These are phyloP conservation scores for Bilobella aurantiaca DNA, from an alignment of 1,140 invertebrate genomes.

Conservation along the genomic window DNA sequence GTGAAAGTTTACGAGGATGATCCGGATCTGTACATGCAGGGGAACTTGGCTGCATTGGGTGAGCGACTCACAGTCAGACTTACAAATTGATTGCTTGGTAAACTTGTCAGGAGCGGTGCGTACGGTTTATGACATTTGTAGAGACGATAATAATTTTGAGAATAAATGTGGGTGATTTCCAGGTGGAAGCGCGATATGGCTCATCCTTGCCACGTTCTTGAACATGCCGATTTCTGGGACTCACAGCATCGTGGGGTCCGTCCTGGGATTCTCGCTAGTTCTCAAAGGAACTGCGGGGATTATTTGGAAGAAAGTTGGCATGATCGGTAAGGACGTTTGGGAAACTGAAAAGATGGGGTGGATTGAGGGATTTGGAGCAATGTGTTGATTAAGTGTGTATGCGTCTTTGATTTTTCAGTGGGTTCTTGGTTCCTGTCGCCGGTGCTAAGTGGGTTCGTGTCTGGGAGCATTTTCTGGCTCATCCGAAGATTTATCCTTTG, in stretches of 20 bases:
- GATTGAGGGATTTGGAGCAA: too few species aligned
- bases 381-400: too few species aligned
- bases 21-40: slow-evolving; percentile 79
- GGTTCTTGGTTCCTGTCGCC: slow-evolving; percentile 98
- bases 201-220: slow-evolving; percentile 85
- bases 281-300: slow-evolving; percentile 76
- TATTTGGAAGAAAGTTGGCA: slow-evolving; percentile 65
- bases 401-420: too few species aligned
- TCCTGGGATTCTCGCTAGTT: slow-evolving; percentile 93
- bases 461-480: too few species aligned
- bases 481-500: slow-evolving; percentile 69
- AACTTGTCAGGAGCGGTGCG: too few species aligned
- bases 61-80: too few species aligned
- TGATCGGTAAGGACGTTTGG: slow-evolving; percentile 65
- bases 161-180: slow-evolving; percentile 22
- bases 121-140: neutral
- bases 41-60: slow-evolving; percentile 76
- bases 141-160: neutral
- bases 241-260: slow-evolving; percentile 95
- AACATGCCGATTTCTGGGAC: slow-evolving; percentile 94
- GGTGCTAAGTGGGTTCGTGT: slow-evolving; percentile 67
- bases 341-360: too few species aligned
- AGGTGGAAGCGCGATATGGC: slow-evolving; percentile 82
- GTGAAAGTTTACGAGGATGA: slow-evolving; percentile 68
- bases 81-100: too few species aligned